Base-by-base conservation (phyloP, 2,888 invertebrate genomes). In the Palloptera scutellata region DNA sequence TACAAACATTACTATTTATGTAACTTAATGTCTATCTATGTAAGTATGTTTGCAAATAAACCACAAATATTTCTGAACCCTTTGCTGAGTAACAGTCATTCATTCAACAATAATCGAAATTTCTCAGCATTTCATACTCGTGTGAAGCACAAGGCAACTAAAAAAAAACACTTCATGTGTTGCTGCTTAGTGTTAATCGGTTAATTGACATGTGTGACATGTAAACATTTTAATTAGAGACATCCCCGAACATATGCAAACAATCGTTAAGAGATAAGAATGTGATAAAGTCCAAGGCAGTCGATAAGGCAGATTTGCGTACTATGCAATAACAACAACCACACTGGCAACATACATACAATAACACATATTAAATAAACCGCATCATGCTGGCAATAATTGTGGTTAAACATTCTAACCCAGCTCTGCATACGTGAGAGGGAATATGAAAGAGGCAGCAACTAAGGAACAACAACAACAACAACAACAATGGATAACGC, bases 171-270 rank as follows among this genome's bases (percentile, higher is more conserved):
- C 30, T 6, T 30, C 30, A 30, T 30, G 30, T 6, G 30, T 55
- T 63, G 9, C 63, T 55, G 48, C 54, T 63, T 43, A 55, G 63
- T 45, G 17, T 6, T 30, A 30, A 54, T 52, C 41, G 15, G 10
- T 20, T 62, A 54, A 43, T 19, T 55, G 30, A 11, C 53, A 52
- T 45, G 43, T 20, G 17, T 17, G 13, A 45, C 30, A 51, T 30
- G 12, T 19, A 48, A 30, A 30, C 13, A 42, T 60, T 19, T 48
- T 19, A 60, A 48, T 63, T 59, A 58, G 41, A 20, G 59, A 64
- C 64, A 55, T 59, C 64, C 68, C 68, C 61, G 51, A 70, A 62
- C 61, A 51, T 70, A 70, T 70, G 68, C 66, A 66, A 69, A 53
- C 48, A 67, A 53, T 64, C 61, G 30, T 57, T 15, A 55, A 53